Evolutionary conservation across 2,888 invertebrate genomes (phyloP).

Genomic region (Minunthozetes semirufus): DNA sequence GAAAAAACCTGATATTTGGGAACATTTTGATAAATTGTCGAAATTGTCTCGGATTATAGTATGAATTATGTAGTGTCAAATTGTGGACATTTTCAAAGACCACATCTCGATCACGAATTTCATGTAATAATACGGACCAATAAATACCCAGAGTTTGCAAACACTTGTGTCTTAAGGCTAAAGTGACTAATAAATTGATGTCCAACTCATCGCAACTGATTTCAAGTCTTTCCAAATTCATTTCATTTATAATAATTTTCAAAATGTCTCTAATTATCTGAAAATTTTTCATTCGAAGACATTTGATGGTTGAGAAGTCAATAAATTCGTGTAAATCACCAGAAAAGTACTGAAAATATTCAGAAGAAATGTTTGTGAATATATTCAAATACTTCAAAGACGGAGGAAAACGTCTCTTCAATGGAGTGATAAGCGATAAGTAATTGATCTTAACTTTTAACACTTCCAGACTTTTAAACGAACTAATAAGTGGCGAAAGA

Average conservation of each 20-base stretch:
- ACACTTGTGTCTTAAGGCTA: background rate
- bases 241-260: background rate
- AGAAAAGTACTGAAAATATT: no score
- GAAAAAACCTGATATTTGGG: background rate
- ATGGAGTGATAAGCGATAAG: no score
- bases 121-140: no score
- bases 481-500: no score
- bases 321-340: no score
- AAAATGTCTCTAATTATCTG: background rate
- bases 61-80: background rate
- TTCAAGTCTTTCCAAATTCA: background rate
- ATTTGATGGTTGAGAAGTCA: background rate
- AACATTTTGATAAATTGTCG: background rate
- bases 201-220: background rate
- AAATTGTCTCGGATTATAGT: background rate
- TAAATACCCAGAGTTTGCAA: background rate
- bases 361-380: no score
- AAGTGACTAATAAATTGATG: background rate
- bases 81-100: no score
- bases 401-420: no score
- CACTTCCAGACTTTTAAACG: no score
- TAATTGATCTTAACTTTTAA: no score
- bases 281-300: background rate
- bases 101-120: no score
- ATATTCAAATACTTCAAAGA: no score